Base-by-base conservation (phyloP, 2,113 vertebrate species). In the Trogon melanurus region DNA sequence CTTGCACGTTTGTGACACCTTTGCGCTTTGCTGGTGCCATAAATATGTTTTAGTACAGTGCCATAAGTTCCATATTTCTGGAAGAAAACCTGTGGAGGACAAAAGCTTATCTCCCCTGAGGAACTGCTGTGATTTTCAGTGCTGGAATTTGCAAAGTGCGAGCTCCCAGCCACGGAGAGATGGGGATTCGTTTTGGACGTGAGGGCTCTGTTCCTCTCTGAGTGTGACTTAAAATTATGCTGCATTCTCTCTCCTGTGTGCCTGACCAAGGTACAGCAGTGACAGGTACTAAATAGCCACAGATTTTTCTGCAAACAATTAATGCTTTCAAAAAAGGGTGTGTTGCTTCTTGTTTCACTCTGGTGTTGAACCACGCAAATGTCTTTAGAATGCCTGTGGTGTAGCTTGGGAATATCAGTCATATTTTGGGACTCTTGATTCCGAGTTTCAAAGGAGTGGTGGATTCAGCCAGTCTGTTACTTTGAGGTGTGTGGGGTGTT, bases 331-430 rank as follows among this genome's bases (percentile, higher is more conserved):
- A 25, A 80, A 80, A 38, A 79, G 9, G 4, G 6, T 45, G 2
- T 6, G 6, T 38, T 70, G 23, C 18, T 54, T 18, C 9, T 62
- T 69, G 38, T 47, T 60, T 79, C 57, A 3, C 20, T 93, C 36
- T 0, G 0, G 2, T 47, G 9, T 69, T 75, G 6, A 71, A 47
- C 30, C 15, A 56, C 25, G 13, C 22, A 20, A 48, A 16, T 38
- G 29, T 57, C 11, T 17, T 78, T 66, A 36, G 41, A 57, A 22
- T 70, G 19, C 9, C 21, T 47, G 57, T 67, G 32, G 22, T 1
- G 0, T 30, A 53, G 48, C 53, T 44, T 58, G 5, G 20, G 10
- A 90, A 10, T 25, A 38, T 45, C 16, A 11, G 6, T 61, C 29
- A 4, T 67, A 20, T 1, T 65, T 1, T 65, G 30, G 16, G 26